Percentiles rank a stretch among this genome's conserved stretches.
Conservation (phyloP, 2,888 invertebrate genomes). For the Hydrotaea cyrtoneurina region DNA sequence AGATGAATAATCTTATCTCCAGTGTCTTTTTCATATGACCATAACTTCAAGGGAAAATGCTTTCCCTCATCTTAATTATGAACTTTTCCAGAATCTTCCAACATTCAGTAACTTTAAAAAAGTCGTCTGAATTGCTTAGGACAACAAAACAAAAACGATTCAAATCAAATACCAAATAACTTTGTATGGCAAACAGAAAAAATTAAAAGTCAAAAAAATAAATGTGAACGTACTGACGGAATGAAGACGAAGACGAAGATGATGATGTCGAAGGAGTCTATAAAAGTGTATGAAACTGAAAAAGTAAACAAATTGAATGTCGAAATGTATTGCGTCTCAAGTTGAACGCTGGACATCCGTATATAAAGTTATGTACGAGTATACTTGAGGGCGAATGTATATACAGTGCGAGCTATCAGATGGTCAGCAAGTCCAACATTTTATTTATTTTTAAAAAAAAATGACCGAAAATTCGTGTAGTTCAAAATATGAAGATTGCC, state of each 20-base stretch:
- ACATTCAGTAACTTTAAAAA: too few relatives aligned
- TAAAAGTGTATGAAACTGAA: background rate
- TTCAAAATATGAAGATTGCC: too few relatives aligned
- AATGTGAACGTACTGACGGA: background rate
- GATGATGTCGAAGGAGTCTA: background rate
- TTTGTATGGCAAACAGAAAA: background rate
- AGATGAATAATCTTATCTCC: too few relatives aligned
- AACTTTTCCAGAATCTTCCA: too few relatives aligned
- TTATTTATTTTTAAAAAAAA: too few relatives aligned
- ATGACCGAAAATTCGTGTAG: too few relatives aligned
- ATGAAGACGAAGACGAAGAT: background rate
- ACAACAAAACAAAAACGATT: too few relatives aligned
- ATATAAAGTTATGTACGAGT: background rate
- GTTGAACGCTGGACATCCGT: constrained; percentile 38
- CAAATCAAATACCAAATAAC: background rate
- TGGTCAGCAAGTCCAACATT: background rate
- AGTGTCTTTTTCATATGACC: too few relatives aligned
- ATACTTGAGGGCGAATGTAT: background rate
- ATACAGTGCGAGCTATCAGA: background rate
- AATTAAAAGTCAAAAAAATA: constrained; percentile 11
- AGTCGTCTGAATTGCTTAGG: too few relatives aligned
- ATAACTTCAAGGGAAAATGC: too few relatives aligned
- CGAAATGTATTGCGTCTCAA: constrained; percentile 47
- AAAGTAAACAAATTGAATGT: constrained; percentile 33
- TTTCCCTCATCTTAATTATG: too few relatives aligned